Evolutionary conservation across 53 echinoderm and acorn worm species (phyloP).

Genomic region (Zoroaster sp.): DNA sequence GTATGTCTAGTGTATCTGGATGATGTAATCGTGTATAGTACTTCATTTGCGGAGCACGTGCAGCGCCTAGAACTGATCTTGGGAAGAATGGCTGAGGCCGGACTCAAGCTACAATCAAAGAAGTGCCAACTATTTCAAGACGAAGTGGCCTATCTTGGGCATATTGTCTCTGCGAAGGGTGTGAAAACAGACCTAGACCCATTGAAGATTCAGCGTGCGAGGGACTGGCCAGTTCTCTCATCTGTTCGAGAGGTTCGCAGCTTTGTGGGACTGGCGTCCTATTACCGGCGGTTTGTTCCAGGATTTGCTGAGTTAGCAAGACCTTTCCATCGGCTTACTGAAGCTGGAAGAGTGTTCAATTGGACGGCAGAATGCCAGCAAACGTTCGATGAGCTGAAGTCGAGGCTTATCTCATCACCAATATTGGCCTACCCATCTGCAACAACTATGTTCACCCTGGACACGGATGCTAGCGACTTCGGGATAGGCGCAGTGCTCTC

Average conservation of each 20-base stretch:
- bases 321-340: conserved; percentile 16
- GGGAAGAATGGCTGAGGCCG: too few species aligned
- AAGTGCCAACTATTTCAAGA: too few species aligned
- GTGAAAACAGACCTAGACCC: too few species aligned
- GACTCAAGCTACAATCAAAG: too few species aligned
- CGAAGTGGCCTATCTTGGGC: too few species aligned
- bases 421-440: neutral
- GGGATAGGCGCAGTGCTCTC: too few species aligned
- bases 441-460: neutral
- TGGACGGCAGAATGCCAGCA: conserved; percentile 1
- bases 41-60: conserved; percentile 7
- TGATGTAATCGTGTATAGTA: conserved; percentile 31
- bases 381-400: conserved; percentile 6
- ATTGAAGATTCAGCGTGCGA: too few species aligned
- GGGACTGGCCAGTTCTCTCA: too few species aligned
- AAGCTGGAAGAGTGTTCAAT: neutral
- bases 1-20: conserved; percentile 30
- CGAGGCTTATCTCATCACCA: neutral
- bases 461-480: too few species aligned
- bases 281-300: neutral
- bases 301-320: conserved; percentile 5
- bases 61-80: conserved; percentile 36
- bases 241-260: too few species aligned
- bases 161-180: too few species aligned
- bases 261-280: neutral